Percentiles rank a stretch among this genome's conserved stretches.
Conservation (phyloP, 2,113 vertebrate species). For the Dicaeum eximium region DNA sequence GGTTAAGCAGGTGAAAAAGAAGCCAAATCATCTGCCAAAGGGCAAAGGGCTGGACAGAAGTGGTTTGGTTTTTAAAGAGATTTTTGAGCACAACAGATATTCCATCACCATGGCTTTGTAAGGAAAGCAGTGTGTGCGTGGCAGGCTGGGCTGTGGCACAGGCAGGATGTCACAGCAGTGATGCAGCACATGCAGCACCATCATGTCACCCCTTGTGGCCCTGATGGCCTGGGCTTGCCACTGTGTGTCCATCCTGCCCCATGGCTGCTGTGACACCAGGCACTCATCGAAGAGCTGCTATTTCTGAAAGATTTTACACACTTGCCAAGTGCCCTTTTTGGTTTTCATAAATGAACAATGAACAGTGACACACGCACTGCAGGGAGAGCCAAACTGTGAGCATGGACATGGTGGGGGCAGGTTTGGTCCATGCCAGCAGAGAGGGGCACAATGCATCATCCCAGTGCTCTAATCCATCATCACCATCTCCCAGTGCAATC, state of each 20-base stretch:
- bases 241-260: background rate
- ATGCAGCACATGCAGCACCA: background rate
- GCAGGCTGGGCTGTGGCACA: background rate
- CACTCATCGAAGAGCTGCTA: background rate
- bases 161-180: background rate
- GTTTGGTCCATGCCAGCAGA: background rate
- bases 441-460: background rate
- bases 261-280: background rate
- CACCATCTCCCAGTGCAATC: background rate
- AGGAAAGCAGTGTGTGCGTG: background rate
- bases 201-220: rapidly evolving
- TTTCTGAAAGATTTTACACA: background rate
- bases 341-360: background rate
- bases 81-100: background rate
- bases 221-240: background rate
- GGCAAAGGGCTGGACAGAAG: background rate
- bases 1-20: background rate
- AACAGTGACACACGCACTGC: background rate
- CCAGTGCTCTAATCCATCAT: background rate
- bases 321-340: background rate
- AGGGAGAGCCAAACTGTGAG: background rate
- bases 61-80: background rate
- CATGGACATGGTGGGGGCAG: rapidly evolving
- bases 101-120: background rate
- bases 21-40: background rate